Percentiles rank a stretch among this genome's conserved stretches.
phyloP scores from a whole-genome alignment of 2,113 vertebrate genomes.

The Ia io region DNA sequence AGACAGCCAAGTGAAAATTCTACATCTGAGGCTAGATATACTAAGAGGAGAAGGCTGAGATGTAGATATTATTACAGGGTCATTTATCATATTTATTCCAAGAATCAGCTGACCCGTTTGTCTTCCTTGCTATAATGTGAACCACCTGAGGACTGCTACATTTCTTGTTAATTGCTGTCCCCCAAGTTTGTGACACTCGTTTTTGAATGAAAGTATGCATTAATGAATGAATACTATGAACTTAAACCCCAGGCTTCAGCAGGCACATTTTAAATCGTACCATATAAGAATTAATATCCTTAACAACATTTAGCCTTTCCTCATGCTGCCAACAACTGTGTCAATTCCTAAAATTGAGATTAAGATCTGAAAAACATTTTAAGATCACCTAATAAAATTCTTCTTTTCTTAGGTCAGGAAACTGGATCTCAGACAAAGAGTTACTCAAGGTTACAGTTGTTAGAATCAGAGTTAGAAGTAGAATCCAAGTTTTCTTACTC shows the following conservation, averaged over 20 bases:
- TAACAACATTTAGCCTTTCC: background rate
- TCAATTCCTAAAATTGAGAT: constrained; percentile 51
- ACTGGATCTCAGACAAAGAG: background rate
- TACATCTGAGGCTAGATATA: background rate
- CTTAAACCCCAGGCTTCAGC: background rate
- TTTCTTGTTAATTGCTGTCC: background rate
- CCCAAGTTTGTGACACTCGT: background rate
- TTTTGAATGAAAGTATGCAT: background rate
- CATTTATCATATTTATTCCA: background rate
- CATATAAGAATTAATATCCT: constrained; percentile 31
- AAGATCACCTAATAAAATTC: constrained; percentile 56
- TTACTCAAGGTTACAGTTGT: background rate
- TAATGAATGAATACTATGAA: background rate
- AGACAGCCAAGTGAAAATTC: background rate
- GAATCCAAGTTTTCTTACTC: background rate
- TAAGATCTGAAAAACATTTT: constrained; percentile 44
- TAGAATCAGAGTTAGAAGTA: background rate
- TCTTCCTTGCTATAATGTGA: background rate
- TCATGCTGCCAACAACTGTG: constrained; percentile 37
- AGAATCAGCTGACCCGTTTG: background rate
- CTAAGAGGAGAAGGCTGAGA: background rate
- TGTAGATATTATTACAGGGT: background rate
- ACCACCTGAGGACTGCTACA: background rate
- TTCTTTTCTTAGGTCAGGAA: constrained; percentile 20
- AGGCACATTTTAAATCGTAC: background rate